phyloP scores from a whole-genome alignment of 2,888 invertebrate genomes.

The Hemithea aestivaria region DNA sequence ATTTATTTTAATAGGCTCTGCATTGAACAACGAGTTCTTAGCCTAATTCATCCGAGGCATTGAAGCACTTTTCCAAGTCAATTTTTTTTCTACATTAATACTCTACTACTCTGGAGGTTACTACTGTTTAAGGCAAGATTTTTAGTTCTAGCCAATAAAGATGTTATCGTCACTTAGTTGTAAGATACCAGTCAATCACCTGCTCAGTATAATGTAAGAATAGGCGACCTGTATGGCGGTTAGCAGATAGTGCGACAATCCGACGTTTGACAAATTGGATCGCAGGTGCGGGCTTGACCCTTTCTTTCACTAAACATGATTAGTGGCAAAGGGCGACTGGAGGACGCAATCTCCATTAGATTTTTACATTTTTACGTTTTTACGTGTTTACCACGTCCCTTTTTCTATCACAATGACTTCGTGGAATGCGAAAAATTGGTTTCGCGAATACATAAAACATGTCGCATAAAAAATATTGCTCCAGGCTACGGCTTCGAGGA shows the following conservation, averaged over 20 bases:
- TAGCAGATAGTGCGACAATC: constrained; percentile 26
- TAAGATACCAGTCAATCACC: too few species aligned
- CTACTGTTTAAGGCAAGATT: too few species aligned
- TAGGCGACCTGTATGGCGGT: too few species aligned
- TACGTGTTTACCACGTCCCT: constrained; percentile 2
- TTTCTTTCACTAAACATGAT: constrained; percentile 35
- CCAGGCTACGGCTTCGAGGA: constrained; percentile 1
- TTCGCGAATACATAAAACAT: constrained; percentile 15
- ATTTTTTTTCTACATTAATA: too few species aligned
- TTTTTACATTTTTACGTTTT: constrained; percentile 5
- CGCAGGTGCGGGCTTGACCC: constrained; percentile 36
- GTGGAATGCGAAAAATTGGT: constrained; percentile 6
- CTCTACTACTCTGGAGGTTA: too few species aligned
- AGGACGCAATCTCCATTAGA: constrained; percentile 9
- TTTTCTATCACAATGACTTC: constrained; percentile 3
- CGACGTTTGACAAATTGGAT: constrained; percentile 37
- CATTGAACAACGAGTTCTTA: too few species aligned
- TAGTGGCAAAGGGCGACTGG: constrained; percentile 21
- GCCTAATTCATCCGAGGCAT: too few species aligned
- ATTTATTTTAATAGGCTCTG: too few species aligned
- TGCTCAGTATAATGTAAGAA: too few species aligned
- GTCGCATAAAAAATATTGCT: constrained; percentile 14
- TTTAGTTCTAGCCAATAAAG: too few species aligned
- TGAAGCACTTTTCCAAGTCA: too few species aligned
- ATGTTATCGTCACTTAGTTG: too few species aligned